Conservation (phyloP, 2,797 vertebrate genomes). For the Eulemur coronatus region DNA sequence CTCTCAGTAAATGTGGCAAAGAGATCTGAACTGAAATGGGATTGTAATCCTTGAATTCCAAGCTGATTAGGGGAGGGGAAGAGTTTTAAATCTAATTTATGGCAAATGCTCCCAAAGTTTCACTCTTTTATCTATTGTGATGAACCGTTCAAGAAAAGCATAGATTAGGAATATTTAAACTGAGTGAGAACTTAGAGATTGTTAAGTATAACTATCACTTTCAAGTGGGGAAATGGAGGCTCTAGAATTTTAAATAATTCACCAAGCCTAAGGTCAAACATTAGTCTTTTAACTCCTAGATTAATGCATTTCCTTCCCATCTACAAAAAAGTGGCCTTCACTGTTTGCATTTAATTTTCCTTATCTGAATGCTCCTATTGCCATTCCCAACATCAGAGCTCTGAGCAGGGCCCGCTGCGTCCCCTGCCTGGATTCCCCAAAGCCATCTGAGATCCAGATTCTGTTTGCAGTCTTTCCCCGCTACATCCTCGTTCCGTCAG, state of each 20-base stretch:
- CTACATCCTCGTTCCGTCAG: not conserved
- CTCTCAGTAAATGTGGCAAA: not conserved
- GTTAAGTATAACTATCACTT: not conserved
- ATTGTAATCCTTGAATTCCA: not conserved
- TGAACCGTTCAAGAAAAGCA: not conserved
- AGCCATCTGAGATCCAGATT: not conserved
- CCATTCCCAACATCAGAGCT: not conserved
- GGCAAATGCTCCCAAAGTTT: not conserved
- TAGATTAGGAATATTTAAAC: not conserved
- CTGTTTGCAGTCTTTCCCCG: not conserved
- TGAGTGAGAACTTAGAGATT: not conserved
- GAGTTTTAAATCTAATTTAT: not conserved
- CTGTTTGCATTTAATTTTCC: not conserved
- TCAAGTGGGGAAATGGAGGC: not conserved
- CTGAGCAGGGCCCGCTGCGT: not conserved
- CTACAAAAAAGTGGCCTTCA: not conserved
- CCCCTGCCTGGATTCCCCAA: not conserved
- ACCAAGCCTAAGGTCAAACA: not conserved
- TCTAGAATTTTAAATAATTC: not conserved
- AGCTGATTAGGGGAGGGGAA: not conserved
- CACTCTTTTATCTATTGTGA: not conserved
- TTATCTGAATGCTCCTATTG: not conserved
- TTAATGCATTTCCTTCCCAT: not conserved
- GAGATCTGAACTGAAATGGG: not conserved
- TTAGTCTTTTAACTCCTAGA: not conserved